Evolutionary conservation across 2,113 vertebrate genomes (phyloP).

Genomic region (Capra hircus): DNA sequence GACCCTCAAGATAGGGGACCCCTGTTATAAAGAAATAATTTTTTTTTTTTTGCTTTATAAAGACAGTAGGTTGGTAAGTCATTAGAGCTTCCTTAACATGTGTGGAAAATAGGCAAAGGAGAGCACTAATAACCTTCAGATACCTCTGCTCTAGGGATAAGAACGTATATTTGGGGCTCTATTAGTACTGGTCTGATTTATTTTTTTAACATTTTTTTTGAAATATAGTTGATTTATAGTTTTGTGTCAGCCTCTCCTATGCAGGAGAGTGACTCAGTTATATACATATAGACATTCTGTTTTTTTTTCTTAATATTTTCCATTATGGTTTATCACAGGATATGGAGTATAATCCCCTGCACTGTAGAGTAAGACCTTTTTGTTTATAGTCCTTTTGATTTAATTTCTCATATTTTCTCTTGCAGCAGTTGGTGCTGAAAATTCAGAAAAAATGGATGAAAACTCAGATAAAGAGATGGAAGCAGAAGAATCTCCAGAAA

Average conservation of each 20-base stretch:
- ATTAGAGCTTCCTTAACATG: background rate
- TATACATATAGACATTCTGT: background rate
- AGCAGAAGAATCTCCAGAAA: constrained; percentile 83
- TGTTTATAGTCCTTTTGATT: background rate
- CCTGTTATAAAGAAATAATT: background rate
- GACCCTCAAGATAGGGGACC: background rate
- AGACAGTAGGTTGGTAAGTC: background rate
- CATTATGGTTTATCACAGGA: background rate
- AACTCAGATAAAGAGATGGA: constrained; percentile 84
- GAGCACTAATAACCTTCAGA: background rate
- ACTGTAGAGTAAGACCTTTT: background rate
- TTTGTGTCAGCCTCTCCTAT: background rate
- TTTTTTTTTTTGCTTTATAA: background rate
- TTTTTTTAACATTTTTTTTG: constrained; percentile 33
- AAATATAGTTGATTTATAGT: background rate
- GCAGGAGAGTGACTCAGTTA: background rate
- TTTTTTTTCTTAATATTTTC: background rate
- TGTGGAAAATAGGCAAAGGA: background rate
- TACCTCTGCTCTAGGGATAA: background rate
- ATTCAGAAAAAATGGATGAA: constrained; percentile 79
- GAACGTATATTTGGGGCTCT: background rate
- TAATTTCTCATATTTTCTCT: constrained; percentile 27
- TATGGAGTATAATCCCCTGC: background rate
- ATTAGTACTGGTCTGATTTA: background rate
- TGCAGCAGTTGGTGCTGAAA: constrained; percentile 73